phyloP scores from a whole-genome alignment of 2,888 invertebrate genomes.

The Neuroscelio doddi region DNA sequence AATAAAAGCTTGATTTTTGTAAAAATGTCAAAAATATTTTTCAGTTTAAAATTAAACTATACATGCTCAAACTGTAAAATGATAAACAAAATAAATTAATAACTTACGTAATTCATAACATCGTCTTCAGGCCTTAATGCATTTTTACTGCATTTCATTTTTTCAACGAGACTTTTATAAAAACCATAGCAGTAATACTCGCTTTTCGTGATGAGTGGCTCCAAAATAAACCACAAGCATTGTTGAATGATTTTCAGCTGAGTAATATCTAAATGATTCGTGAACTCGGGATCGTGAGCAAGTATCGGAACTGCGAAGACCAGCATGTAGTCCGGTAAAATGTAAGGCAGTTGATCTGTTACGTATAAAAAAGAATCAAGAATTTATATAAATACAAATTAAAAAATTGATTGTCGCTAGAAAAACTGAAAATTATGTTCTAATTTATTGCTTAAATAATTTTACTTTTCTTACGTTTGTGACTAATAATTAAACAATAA shows the following conservation, averaged over 20 bases:
- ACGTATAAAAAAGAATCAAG: conserved; percentile 11
- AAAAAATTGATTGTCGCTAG: too few species aligned
- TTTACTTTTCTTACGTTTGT: conserved; percentile 86
- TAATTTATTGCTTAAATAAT: conserved; percentile 16
- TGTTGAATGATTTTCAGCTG: conserved; percentile 87
- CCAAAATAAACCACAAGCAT: conserved; percentile 95
- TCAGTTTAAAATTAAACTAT: too few species aligned
- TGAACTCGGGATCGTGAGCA: conserved; percentile 92
- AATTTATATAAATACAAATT: too few species aligned
- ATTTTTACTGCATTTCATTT: conserved; percentile 96
- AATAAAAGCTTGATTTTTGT: too few species aligned
- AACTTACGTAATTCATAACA: conserved; percentile 84
- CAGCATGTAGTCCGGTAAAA: conserved; percentile 97
- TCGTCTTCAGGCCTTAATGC: conserved; percentile 89
- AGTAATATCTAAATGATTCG: conserved; percentile 82
- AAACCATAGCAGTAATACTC: conserved; percentile 97
- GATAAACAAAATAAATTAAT: conserved; percentile 11
- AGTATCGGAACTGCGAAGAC: conserved; percentile 97
- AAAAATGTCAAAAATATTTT: too few species aligned
- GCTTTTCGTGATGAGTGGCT: conserved; percentile 93
- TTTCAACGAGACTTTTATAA: conserved; percentile 93
- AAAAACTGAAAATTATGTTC: neutral
- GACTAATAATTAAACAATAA: conserved; percentile 91
- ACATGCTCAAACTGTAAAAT: conserved; percentile 11
- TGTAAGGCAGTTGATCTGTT: conserved; percentile 83